These are phyloP conservation scores for Strix aluco DNA, from an alignment of 2,113 vertebrate species.

Conservation along the genomic window DNA sequence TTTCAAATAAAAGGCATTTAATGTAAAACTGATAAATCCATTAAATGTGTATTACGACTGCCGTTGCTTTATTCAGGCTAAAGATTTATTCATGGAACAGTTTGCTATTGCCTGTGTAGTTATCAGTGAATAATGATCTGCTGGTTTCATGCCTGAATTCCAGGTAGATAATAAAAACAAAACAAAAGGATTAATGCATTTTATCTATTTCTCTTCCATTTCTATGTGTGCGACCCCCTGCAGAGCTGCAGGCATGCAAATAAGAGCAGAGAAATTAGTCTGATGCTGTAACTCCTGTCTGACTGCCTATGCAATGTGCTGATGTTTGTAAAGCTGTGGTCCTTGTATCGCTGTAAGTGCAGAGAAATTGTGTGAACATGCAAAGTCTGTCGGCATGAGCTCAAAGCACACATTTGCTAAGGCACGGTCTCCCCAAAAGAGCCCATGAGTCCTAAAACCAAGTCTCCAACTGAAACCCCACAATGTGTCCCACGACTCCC, in stretches of 20 bases:
- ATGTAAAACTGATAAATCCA: slow-evolving; percentile 67
- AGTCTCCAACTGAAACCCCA: not conserved
- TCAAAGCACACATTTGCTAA: not conserved
- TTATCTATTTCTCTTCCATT: slow-evolving; percentile 29
- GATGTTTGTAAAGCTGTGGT: not conserved
- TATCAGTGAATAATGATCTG: slow-evolving; percentile 61
- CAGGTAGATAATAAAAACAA: slow-evolving; percentile 60
- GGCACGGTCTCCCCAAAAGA: not conserved
- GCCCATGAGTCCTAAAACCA: not conserved
- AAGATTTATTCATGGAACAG: slow-evolving; percentile 41
- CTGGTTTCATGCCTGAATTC: slow-evolving; percentile 40
- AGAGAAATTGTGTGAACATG: not conserved
- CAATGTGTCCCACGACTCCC: fast-evolving
- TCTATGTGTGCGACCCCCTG: not conserved
- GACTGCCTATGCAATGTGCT: not conserved
- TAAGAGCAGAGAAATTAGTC: not conserved
- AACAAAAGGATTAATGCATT: slow-evolving; percentile 19
- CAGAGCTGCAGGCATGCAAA: not conserved
- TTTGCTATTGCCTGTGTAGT: slow-evolving; percentile 45
- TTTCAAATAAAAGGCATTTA: slow-evolving; percentile 61
- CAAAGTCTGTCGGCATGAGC: not conserved
- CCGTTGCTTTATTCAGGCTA: slow-evolving; percentile 18
- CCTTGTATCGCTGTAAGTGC: not conserved
- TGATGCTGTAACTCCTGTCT: not conserved
- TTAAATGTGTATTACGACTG: slow-evolving; percentile 13